phyloP scores from a whole-genome alignment of 2,113 vertebrate genomes.

The Actinemys pallida region DNA sequence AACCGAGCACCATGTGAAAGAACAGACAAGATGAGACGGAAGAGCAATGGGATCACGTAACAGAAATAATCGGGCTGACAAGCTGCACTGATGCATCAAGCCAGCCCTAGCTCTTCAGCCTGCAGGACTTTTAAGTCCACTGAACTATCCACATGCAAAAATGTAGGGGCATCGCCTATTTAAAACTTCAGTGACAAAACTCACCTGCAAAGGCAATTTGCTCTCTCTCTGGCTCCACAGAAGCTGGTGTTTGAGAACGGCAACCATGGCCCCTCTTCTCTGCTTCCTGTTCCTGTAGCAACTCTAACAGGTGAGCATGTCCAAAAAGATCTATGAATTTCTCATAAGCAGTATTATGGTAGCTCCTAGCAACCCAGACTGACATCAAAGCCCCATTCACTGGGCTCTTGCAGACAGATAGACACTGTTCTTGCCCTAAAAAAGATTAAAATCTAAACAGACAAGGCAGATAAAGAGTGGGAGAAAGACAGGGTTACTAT shows the following conservation, averaged over 20 bases:
- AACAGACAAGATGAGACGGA: neutral
- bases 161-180: neutral
- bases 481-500: neutral
- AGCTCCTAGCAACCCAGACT: too few relatives aligned
- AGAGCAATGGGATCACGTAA: neutral
- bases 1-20: neutral
- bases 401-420: too few relatives aligned
- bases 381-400: neutral
- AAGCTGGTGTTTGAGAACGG: neutral
- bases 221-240: neutral
- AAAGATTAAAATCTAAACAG: too few relatives aligned
- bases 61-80: neutral
- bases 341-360: neutral
- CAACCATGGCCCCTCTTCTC: neutral
- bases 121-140: neutral
- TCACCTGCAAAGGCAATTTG: neutral
- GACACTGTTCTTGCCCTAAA: too few relatives aligned
- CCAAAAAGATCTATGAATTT: neutral
- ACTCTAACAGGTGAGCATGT: neutral
- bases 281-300: neutral
- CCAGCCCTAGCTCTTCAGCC: neutral
- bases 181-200: neutral
- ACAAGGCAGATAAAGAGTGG: neutral
- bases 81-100: neutral
- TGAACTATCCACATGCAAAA: neutral